phyloP scores from a whole-genome alignment of 2,888 invertebrate species.

The Xestia ashworthii region DNA sequence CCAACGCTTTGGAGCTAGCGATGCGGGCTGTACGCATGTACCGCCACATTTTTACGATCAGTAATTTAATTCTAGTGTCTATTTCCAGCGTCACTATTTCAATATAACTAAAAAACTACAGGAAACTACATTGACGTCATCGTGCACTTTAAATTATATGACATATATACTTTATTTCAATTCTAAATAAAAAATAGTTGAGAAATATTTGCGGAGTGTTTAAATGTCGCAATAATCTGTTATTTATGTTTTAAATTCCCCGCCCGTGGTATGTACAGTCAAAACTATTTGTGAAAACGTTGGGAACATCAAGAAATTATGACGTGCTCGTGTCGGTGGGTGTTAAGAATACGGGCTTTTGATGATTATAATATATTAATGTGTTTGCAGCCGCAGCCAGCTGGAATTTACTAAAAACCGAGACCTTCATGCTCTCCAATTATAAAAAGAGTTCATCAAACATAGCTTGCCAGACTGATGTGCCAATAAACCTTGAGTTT shows the following conservation, averaged over 20 bases:
- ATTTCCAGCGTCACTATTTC: conserved; percentile 68
- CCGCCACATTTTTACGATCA: conserved; percentile 65
- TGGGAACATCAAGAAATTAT: conserved; percentile 70
- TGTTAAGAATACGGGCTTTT: conserved; percentile 62
- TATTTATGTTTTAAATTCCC: conserved; percentile 76
- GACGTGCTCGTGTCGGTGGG: conserved; percentile 59
- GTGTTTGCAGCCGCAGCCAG: conserved; percentile 32
- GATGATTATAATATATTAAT: conserved; percentile 63
- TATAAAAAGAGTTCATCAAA: conserved; percentile 33
- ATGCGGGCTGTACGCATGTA: conserved; percentile 4
- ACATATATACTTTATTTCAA: conserved; percentile 70
- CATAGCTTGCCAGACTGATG: conserved; percentile 25
- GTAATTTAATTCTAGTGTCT: conserved; percentile 48
- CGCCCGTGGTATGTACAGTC: conserved; percentile 51
- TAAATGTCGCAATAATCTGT: conserved; percentile 77
- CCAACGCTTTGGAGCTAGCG: conserved; percentile 9
- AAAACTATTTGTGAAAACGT: conserved; percentile 69
- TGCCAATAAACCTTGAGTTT: conserved; percentile 32
- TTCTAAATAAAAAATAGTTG: conserved; percentile 64
- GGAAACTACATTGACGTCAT: conserved; percentile 74
- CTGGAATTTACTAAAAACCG: conserved; percentile 18
- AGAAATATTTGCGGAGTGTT: conserved; percentile 70
- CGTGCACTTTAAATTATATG: conserved; percentile 65
- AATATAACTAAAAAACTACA: conserved; percentile 68
- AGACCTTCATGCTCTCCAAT: conserved; percentile 6